Evolutionary conservation across 2,113 vertebrate species (phyloP).

Genomic region (Oxyura jamaicensis): DNA sequence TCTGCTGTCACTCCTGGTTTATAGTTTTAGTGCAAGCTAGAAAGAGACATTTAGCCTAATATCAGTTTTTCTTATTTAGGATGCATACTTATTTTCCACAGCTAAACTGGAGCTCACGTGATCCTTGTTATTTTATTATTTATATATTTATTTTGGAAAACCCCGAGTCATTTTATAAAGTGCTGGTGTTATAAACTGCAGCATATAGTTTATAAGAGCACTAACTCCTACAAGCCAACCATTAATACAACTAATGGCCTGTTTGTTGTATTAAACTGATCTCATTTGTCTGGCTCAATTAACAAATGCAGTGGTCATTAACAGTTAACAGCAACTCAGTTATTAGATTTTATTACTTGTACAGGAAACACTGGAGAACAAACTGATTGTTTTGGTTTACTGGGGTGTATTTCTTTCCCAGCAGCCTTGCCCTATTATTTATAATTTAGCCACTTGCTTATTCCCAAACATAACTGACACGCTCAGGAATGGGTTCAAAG

Average conservation of each 20-base stretch:
- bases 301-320: conserved; percentile 70
- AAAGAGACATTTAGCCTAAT: neutral
- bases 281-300: conserved; percentile 69
- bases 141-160: conserved; percentile 48
- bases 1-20: conserved; percentile 24
- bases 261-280: conserved; percentile 63
- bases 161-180: conserved; percentile 59
- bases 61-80: neutral
- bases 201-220: conserved; percentile 64
- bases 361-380: conserved; percentile 57
- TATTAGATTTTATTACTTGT: conserved; percentile 62
- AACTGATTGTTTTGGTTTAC: conserved; percentile 52
- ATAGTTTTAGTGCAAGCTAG: neutral
- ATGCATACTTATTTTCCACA: conserved; percentile 1
- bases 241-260: conserved; percentile 66
- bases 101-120: neutral
- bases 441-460: conserved; percentile 34
- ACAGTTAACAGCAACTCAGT: conserved; percentile 60
- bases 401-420: conserved; percentile 44
- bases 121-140: neutral
- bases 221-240: conserved; percentile 54
- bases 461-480: neutral
- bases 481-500: neutral
- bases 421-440: conserved; percentile 37
- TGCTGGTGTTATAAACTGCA: conserved; percentile 51